Percentiles rank a stretch among this genome's conserved stretches.
Evolutionary conservation across 2,113 vertebrate genomes (phyloP).

Genomic region (Sula dactylatra): DNA sequence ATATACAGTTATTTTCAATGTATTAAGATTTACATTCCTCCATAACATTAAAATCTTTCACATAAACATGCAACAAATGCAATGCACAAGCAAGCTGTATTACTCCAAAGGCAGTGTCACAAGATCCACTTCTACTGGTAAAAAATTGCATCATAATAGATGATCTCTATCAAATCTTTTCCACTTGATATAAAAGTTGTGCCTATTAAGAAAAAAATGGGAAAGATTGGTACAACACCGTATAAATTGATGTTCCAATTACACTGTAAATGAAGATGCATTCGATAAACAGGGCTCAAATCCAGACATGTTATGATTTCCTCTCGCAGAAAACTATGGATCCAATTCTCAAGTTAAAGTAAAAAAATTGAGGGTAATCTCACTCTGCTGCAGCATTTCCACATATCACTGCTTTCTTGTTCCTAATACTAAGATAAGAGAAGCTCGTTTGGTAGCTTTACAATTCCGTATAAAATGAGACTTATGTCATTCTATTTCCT

Average conservation of each 20-base stretch:
- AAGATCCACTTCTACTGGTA: not conserved
- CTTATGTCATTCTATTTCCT: not conserved
- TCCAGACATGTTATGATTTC: not conserved
- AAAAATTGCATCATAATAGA: not conserved
- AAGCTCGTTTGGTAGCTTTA: not conserved
- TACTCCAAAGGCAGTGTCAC: not conserved
- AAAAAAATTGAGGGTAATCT: not conserved
- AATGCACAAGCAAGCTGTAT: not conserved
- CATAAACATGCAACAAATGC: not conserved
- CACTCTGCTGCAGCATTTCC: not conserved
- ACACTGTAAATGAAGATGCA: not conserved
- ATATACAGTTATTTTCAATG: not conserved
- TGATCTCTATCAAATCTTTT: slow-evolving; percentile 7
- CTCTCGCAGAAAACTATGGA: not conserved
- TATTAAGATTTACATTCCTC: not conserved
- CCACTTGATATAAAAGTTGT: slow-evolving; percentile 17
- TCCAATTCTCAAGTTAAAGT: not conserved
- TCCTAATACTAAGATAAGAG: not conserved
- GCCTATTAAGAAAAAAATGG: slow-evolving; percentile 16
- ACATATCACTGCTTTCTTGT: not conserved
- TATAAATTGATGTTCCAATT: not conserved
- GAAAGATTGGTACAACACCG: not conserved
- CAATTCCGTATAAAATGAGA: not conserved
- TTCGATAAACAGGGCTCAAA: not conserved
- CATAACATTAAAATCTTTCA: not conserved